Percentiles rank a stretch among this genome's conserved stretches.
These are phyloP conservation scores for Sphinx pinastri DNA, from an alignment of 2,888 invertebrate genomes.

Conservation along the genomic window DNA sequence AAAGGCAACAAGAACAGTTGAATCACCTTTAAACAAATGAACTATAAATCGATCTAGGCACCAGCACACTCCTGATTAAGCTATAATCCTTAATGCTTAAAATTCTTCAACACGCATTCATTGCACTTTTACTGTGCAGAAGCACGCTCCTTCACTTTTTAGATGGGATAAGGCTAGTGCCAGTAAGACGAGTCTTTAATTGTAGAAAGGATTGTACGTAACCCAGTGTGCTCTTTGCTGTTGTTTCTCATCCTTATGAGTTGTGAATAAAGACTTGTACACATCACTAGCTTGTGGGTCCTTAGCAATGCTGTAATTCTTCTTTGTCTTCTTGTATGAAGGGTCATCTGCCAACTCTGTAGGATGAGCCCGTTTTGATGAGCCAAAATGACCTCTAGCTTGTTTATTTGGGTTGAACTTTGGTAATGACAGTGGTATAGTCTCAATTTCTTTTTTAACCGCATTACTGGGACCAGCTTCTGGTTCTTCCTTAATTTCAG, in stretches of 20 bases:
- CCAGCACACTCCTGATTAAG: too few relatives aligned
- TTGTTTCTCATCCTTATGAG: slow-evolving; percentile 92
- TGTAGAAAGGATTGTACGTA: slow-evolving; percentile 98
- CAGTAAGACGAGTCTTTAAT: slow-evolving; percentile 52
- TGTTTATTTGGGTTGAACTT: slow-evolving; percentile 76
- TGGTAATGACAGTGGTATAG: slow-evolving; percentile 73
- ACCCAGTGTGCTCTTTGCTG: slow-evolving; percentile 98
- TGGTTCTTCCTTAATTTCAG: slow-evolving; percentile 67
- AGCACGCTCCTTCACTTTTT: not conserved
- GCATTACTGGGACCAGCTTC: slow-evolving; percentile 58
- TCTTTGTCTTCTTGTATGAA: slow-evolving; percentile 89
- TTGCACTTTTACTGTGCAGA: not conserved
- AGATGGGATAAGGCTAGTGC: too few relatives aligned
- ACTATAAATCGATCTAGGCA: too few relatives aligned
- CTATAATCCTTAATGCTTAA: too few relatives aligned
- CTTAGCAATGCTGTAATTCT: slow-evolving; percentile 93
- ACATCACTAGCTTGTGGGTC: slow-evolving; percentile 96
- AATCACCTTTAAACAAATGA: not conserved
- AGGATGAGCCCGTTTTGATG: slow-evolving; percentile 68
- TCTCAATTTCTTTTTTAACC: slow-evolving; percentile 72
- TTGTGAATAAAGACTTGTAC: slow-evolving; percentile 97
- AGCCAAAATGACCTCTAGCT: slow-evolving; percentile 73
- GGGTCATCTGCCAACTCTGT: slow-evolving; percentile 84
- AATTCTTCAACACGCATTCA: not conserved
- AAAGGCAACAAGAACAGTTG: not conserved